phyloP scores from a whole-genome alignment of 2,888 invertebrate genomes.

The Cylloceria caligata region DNA sequence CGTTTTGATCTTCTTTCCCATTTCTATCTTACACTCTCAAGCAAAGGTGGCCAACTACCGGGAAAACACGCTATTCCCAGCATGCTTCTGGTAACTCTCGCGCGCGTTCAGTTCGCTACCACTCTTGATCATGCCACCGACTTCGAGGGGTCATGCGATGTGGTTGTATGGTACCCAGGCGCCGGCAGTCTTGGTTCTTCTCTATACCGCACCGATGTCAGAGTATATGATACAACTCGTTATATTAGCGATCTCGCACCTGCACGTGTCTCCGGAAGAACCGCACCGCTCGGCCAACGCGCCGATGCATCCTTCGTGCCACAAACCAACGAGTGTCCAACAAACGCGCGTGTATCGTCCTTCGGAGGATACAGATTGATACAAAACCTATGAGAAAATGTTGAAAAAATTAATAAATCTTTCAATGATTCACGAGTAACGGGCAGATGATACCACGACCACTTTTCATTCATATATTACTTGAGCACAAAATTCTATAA shows the following conservation, averaged over 20 bases:
- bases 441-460: too few relatives aligned
- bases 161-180: conserved; percentile 24
- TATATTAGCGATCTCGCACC: conserved; percentile 61
- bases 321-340: conserved; percentile 19
- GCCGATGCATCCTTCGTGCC: conserved; percentile 43
- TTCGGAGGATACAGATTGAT: conserved; percentile 35
- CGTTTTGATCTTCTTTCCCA: background rate
- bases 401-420: background rate
- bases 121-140: conserved; percentile 66
- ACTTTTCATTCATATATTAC: too few relatives aligned
- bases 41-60: conserved; percentile 12
- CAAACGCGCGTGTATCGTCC: conserved; percentile 4
- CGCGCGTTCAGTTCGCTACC: conserved; percentile 40
- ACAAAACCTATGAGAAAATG: background rate
- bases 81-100: conserved; percentile 6
- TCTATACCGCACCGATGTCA: background rate
- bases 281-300: conserved; percentile 25
- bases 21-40: background rate
- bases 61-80: conserved; percentile 29
- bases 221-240: conserved; percentile 38
- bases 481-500: too few relatives aligned
- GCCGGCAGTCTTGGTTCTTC: conserved; percentile 40
- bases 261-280: conserved; percentile 44
- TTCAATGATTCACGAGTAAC: background rate
- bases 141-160: conserved; percentile 59